Conservation (phyloP, 2,113 vertebrate genomes). For the Xiphorhynchus elegans region DNA sequence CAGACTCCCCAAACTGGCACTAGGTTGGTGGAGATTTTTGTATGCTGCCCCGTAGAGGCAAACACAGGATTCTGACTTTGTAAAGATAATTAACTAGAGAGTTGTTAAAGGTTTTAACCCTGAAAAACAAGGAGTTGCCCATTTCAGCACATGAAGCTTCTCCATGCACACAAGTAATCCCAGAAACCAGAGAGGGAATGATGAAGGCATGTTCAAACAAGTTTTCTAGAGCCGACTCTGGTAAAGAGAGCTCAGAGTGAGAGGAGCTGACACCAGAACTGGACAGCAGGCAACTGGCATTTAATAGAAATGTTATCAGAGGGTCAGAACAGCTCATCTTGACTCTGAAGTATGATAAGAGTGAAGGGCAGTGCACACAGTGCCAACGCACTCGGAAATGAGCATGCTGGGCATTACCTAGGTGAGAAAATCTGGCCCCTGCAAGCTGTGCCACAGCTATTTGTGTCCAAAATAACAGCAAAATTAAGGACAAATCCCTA, state of each 20-base stretch:
- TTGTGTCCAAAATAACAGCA: not conserved
- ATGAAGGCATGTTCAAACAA: not conserved
- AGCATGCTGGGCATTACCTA: not conserved
- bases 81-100: not conserved
- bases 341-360: not conserved
- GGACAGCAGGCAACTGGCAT: not conserved
- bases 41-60: not conserved
- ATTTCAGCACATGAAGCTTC: not conserved
- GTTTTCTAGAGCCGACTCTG: not conserved
- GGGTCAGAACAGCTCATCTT: not conserved
- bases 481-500: not conserved
- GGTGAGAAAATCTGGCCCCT: not conserved
- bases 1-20: not conserved
- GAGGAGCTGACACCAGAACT: not conserved
- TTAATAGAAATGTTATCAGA: not conserved
- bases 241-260: not conserved
- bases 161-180: not conserved
- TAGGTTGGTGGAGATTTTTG: not conserved
- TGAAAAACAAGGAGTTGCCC: not conserved
- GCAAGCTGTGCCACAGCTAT: not conserved
- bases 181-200: not conserved
- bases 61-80: not conserved
- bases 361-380: not conserved
- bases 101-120: not conserved
- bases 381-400: not conserved